Percentiles rank a stretch among this genome's conserved stretches.
Conservation (phyloP, 2,113 vertebrate species). For the Nesospiza acunhae region DNA sequence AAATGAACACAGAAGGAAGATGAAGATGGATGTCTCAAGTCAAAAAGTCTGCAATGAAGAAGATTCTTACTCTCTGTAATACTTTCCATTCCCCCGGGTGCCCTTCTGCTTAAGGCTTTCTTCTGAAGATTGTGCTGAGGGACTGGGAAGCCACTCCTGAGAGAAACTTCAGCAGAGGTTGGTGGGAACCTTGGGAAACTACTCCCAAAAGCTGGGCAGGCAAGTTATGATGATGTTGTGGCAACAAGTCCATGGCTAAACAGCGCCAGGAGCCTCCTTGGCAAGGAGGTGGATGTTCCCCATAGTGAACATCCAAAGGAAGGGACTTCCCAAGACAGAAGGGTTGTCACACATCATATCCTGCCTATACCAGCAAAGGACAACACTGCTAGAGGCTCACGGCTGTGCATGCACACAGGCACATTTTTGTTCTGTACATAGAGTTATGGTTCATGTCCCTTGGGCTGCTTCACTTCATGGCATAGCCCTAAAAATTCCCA, state of each 20-base stretch:
- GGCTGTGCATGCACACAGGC: neutral
- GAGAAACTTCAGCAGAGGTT: neutral
- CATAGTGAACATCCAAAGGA: neutral
- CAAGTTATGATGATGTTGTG: neutral
- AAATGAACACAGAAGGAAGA: neutral
- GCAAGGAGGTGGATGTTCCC: neutral
- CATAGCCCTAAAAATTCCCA: neutral
- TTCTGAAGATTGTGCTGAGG: neutral
- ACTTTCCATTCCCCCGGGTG: neutral
- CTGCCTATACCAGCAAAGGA: neutral
- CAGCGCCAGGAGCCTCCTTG: fast-evolving
- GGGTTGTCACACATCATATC: neutral
- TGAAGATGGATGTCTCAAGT: neutral
- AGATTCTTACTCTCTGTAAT: neutral
- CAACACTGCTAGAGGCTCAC: neutral
- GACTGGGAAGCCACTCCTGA: neutral
- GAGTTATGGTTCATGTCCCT: neutral
- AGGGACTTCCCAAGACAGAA: neutral
- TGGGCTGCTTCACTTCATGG: neutral
- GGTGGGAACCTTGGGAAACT: neutral
- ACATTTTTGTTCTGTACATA: neutral
- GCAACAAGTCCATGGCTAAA: neutral
- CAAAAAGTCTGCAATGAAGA: neutral
- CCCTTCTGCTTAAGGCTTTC: neutral
- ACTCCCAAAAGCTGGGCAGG: neutral